Base-by-base conservation (phyloP, 2,113 vertebrate species). In the Odocoileus virginianus region DNA sequence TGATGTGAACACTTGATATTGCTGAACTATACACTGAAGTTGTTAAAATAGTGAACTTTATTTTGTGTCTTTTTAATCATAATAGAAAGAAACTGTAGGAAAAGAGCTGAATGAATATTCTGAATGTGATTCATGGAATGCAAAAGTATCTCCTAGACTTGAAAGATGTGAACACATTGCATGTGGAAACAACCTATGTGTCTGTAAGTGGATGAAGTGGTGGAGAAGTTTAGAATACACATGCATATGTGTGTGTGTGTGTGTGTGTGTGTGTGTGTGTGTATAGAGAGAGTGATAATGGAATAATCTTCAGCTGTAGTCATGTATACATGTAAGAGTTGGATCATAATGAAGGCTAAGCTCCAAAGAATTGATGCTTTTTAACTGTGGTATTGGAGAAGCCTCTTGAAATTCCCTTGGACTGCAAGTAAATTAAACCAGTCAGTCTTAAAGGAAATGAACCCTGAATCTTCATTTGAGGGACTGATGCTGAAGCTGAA, bases 181-280 rank as follows among this genome's bases (percentile, higher is more conserved):
- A 19, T 3, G 9, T 60, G 54, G 43, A 45, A 45, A 78, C 74
- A 78, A 16, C 7, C 43, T 28, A 47, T 1, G 7, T 2, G 3
- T 78, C 7, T 54, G n/a, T 30, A 28, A 17, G 74, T 67, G 33
- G 64, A 67, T 33, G 61, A n/a, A 19, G 16, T 33, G 8, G 64
- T n/a, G 64, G 64, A n/a, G 8, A 64, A 64, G 16, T n/a, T 64
- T 64, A 64, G 61, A 64, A 64, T 33, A 64, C 30, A 64, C 30
- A 60, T 21, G 16, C 0, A 64, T 0, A 19, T 19, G 0, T 19
- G 5, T 10, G 21, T 10, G 47, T 19, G 21, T 10, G 36, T 10
- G 12, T 19, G 21, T 10, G 36, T 10, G 47, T 19, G 21, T 10
- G n/a, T 9, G 45, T 17, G 19, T 9, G 19, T 9, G 45, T 17